A percentile compares a stretch with the other conserved stretches of the same genome.
These are phyloP conservation scores for Dicrostonyx torquatus DNA, from an alignment of 2,797 vertebrate genomes.

Conservation along the genomic window DNA sequence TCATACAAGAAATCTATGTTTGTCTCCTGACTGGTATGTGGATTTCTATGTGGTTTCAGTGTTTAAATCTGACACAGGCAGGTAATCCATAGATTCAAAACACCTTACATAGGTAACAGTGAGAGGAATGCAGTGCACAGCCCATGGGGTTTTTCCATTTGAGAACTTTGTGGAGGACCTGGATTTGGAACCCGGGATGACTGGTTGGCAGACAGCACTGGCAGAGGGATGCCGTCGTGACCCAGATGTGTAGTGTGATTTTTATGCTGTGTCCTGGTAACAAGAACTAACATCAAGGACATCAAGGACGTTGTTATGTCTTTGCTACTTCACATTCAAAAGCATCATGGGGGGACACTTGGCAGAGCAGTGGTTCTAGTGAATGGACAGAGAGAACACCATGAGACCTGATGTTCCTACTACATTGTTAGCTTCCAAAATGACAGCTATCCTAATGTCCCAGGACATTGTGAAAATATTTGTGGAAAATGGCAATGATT, in stretches of 20 bases:
- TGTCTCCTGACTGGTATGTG: neutral
- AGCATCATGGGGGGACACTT: neutral
- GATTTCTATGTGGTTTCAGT: slow-evolving; percentile 24
- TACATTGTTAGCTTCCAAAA: neutral
- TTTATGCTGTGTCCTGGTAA: neutral
- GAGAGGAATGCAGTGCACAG: neutral
- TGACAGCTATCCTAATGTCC: slow-evolving; percentile 20
- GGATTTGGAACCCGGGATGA: neutral
- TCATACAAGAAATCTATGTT: neutral
- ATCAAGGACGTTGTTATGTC: neutral
- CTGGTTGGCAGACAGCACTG: neutral
- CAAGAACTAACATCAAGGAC: neutral
- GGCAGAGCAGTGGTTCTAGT: slow-evolving; percentile 7
- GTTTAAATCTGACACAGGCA: neutral
- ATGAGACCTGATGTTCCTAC: neutral
- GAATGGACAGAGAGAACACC: slow-evolving; percentile 15
- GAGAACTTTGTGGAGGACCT: neutral
- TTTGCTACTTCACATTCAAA: slow-evolving; percentile 39
- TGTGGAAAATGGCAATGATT: slow-evolving; percentile 2
- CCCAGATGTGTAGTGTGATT: neutral
- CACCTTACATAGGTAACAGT: neutral
- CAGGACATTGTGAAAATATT: slow-evolving; percentile 39
- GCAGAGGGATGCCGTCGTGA: neutral
- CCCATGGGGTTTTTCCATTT: neutral
- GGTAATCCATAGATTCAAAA: slow-evolving; percentile 18